Percentiles rank a stretch among this genome's conserved stretches.
Evolutionary conservation across 2,888 invertebrate genomes (phyloP).

Genomic region (Patella caerulea): DNA sequence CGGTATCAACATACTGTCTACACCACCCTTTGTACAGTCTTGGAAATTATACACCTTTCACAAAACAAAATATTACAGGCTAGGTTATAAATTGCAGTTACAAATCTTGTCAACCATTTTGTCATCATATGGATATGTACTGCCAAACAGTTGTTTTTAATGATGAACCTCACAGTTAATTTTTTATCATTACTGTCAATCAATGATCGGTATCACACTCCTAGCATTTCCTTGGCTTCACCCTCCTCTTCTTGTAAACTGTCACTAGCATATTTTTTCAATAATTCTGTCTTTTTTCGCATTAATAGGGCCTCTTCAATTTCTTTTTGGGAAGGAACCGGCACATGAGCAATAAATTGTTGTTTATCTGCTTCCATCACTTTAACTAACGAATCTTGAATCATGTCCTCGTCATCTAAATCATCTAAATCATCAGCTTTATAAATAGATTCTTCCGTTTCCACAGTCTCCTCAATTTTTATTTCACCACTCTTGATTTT

Average conservation of each 20-base stretch:
- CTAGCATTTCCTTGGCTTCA: slow-evolving; percentile 70
- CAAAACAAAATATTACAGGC: no score
- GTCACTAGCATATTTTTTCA: slow-evolving; percentile 82
- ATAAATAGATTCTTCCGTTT: slow-evolving; percentile 80
- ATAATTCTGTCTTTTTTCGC: slow-evolving; percentile 91
- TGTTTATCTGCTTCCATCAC: slow-evolving; percentile 44
- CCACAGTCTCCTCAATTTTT: slow-evolving; percentile 53
- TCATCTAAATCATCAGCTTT: slow-evolving; percentile 68
- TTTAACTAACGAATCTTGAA: slow-evolving; percentile 30
- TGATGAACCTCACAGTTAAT: no score
- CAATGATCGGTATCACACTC: slow-evolving; percentile 50
- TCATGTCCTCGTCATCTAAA: slow-evolving; percentile 53
- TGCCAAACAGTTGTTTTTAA: no score
- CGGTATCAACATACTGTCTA: no score
- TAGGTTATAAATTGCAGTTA: no score
- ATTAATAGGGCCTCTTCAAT: slow-evolving; percentile 91
- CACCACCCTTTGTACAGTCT: no score
- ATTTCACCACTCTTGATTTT: slow-evolving; percentile 64
- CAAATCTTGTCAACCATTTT: no score
- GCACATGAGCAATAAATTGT: slow-evolving; percentile 86
- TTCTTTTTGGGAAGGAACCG: slow-evolving; percentile 94
- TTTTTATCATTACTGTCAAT: no score
- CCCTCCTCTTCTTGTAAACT: slow-evolving; percentile 68
- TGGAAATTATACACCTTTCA: no score
- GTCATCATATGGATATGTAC: no score